Evolutionary conservation across 2,888 invertebrate species (phyloP), one percentile per base, ranked within the genome.

Genomic region (Tridacna gigas): DNA sequence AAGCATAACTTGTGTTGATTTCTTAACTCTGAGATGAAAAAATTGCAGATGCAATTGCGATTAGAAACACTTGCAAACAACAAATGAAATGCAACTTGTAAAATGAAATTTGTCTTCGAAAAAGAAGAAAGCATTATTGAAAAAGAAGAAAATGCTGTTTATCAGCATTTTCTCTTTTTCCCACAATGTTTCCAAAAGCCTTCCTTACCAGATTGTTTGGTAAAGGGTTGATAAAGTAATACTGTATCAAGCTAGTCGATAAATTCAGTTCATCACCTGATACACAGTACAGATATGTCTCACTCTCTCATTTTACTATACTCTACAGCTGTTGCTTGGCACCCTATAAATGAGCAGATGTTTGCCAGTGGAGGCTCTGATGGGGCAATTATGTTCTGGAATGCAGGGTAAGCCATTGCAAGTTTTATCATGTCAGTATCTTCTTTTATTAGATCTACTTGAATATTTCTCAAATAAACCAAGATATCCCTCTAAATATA

Each of bases 331-430:
- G 90, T 96, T 13, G 98, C 98, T 0, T 99, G 99, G 99, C 99
- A 99, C 96, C 99, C 99, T 0, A 96, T 97, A 88, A 99, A 99
- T 95, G 99, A 99, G 95, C 97, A 98, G 28, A 96, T 99, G 65
- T 99, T 99, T 95, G 98, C 98, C 91, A 99, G 99, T 88, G 99
- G 99, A 28, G 99, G 99, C 28, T 99, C 99, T 61, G 99, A 99
- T 96, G 99, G 99, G 26, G 97, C 99, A 18, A 98, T 99, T 92
- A 96, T 99, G 93, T 99, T 99, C 95, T 99, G 99, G 99, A 97
- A 98, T 96, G 99, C 99, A 89, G 99, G 98, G 97, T 97, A 95
- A 94, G 96, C 15, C 20, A 5, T 65, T 37, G 2, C 37, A 37
- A n/a, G n/a, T n/a, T n/a, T n/a, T 37, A 4, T 2, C 37, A 37